Conservation (phyloP, 1,140 invertebrate genomes). For the Drosophila funebris region DNA sequence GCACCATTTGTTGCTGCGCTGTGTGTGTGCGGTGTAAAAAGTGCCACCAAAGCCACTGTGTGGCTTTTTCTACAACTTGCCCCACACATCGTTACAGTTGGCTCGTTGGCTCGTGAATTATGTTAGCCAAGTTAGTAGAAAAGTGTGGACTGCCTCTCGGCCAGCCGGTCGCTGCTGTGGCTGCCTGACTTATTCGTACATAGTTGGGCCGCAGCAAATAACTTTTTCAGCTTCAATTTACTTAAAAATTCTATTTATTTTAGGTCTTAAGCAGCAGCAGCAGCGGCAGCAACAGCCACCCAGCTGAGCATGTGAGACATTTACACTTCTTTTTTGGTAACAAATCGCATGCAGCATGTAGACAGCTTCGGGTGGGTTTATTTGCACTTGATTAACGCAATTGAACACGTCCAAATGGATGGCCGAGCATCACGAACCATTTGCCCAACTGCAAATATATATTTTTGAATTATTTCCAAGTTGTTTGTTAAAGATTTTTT, state of each 20-base stretch:
- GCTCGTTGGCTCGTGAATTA: conserved; percentile 51
- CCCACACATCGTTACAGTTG: too few species aligned
- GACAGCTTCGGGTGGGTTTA: conserved; percentile 15
- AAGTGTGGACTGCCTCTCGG: conserved; percentile 71
- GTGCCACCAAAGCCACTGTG: conserved; percentile 55
- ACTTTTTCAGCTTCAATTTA: conserved; percentile 68
- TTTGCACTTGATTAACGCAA: conserved; percentile 50
- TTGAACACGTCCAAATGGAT: conserved; percentile 18
- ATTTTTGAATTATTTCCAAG: conserved; percentile 3
- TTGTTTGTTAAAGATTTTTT: not conserved
- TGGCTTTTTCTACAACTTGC: conserved; percentile 42
- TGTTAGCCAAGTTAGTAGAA: conserved; percentile 71
- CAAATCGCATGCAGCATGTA: conserved; percentile 27
- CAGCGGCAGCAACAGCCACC: too few species aligned
- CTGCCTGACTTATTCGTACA: conserved; percentile 4
- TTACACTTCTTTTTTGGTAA: conserved; percentile 10
- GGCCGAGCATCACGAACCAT: conserved; percentile 2
- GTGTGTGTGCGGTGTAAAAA: conserved; percentile 29
- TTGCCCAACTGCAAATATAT: conserved; percentile 6
- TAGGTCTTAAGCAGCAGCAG: conserved; percentile 56
- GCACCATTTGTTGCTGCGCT: conserved; percentile 52
- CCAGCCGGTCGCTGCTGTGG: too few species aligned
- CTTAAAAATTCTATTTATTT: conserved; percentile 80
- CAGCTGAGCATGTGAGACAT: conserved; percentile 1
- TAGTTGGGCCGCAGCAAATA: conserved; percentile 46